Conservation (phyloP, 2,113 vertebrate species). For the Phyllopteryx taeniolatus region DNA sequence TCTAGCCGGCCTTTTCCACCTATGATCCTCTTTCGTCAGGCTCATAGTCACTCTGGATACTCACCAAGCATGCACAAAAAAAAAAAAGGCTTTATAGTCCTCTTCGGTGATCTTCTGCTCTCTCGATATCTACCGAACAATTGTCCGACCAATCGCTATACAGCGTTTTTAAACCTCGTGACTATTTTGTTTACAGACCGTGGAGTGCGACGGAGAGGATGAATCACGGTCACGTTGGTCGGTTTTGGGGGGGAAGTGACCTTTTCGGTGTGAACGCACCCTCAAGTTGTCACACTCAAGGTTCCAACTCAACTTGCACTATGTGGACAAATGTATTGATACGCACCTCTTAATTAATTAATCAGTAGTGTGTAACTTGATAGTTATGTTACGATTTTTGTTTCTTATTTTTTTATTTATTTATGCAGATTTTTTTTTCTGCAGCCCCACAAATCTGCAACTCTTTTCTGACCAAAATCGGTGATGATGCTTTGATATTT, state of each 20-base stretch:
- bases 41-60: not conserved
- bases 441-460: too few relatives aligned
- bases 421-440: too few relatives aligned
- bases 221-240: not conserved
- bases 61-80: not conserved
- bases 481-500: too few relatives aligned
- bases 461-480: too few relatives aligned
- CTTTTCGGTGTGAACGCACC: not conserved
- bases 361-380: too few relatives aligned
- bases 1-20: not conserved
- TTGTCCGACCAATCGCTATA: not conserved
- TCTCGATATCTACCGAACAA: not conserved
- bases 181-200: not conserved
- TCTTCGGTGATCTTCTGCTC: not conserved
- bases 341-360: not conserved
- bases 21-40: slow-evolving; percentile 2
- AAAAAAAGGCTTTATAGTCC: not conserved
- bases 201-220: not conserved
- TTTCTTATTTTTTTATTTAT: not conserved
- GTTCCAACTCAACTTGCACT: not conserved
- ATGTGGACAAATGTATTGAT: not conserved
- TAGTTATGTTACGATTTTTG: too few relatives aligned
- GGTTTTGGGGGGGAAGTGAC: not conserved
- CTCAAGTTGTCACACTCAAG: not conserved
- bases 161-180: not conserved